Evolutionary conservation across 2,113 vertebrate species (phyloP).

Genomic region (Indri indri): DNA sequence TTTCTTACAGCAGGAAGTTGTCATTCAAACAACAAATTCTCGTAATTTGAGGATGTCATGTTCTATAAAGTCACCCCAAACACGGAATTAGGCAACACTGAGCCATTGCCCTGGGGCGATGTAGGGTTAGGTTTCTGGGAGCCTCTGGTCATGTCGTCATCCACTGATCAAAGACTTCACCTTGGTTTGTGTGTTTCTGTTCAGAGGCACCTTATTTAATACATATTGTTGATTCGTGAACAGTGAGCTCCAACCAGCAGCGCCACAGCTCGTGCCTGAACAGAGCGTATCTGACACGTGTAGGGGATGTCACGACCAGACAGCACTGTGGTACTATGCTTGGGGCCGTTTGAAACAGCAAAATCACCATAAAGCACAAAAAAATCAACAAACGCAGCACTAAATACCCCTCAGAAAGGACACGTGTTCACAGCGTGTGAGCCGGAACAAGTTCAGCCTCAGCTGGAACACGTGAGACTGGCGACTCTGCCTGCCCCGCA

Average conservation of each 20-base stretch:
- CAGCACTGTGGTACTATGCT: rapidly evolving
- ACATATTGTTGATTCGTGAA: rapidly evolving
- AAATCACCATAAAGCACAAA: background rate
- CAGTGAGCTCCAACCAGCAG: too few species aligned
- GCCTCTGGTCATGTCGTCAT: background rate
- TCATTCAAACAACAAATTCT: rapidly evolving
- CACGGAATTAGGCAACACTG: rapidly evolving
- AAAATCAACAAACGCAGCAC: rapidly evolving
- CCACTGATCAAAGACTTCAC: rapidly evolving
- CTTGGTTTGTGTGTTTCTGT: background rate
- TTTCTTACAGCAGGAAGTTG: background rate
- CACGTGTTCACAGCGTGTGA: background rate
- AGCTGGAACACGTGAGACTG: rapidly evolving
- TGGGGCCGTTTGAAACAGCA: background rate
- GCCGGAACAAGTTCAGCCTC: background rate
- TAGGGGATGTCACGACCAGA: too few species aligned
- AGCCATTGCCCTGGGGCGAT: rapidly evolving
- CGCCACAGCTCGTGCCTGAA: rapidly evolving
- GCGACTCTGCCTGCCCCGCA: too few species aligned
- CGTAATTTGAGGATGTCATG: rapidly evolving
- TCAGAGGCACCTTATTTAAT: too few species aligned
- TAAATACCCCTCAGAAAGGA: background rate
- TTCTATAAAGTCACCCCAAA: background rate
- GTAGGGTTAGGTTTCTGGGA: background rate
- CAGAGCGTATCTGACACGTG: rapidly evolving